Percentiles rank a stretch among this genome's conserved stretches.
These are phyloP conservation scores for Chrysocyon brachyurus DNA, from an alignment of 2,797 vertebrate species.

Conservation along the genomic window DNA sequence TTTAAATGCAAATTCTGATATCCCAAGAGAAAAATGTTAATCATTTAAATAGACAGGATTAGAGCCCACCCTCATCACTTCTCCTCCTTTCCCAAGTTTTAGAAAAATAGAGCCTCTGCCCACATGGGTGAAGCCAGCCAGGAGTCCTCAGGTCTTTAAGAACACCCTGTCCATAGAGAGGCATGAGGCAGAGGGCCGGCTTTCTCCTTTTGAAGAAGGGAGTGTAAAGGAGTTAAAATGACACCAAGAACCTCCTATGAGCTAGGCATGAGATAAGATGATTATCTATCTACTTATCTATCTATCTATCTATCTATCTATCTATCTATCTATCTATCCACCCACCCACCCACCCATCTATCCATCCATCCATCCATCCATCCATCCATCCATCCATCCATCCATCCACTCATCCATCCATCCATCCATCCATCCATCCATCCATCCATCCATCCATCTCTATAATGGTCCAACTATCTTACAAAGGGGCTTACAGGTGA, in stretches of 20 bases:
- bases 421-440: not conserved
- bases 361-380: no score
- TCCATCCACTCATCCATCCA: not conserved
- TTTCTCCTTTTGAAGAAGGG: not conserved
- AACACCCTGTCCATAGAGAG: not conserved
- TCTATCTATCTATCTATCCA: no score
- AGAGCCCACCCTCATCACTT: slow-evolving; percentile 65
- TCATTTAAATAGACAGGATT: slow-evolving; percentile 88
- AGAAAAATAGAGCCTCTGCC: slow-evolving; percentile 43
- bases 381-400: no score
- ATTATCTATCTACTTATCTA: not conserved
- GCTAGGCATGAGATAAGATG: not conserved
- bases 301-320: not conserved
- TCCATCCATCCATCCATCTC: not conserved
- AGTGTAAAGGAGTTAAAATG: not conserved
- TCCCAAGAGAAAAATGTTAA: slow-evolving; percentile 87
- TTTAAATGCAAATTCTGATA: slow-evolving; percentile 92
- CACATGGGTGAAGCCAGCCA: slow-evolving; percentile 4
- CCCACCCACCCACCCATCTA: no score
- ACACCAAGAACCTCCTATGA: not conserved
- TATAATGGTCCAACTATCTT: not conserved
- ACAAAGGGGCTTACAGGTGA: not conserved
- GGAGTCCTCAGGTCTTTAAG: not conserved
- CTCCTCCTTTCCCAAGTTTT: slow-evolving; percentile 70
- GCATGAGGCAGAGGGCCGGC: not conserved